A percentile compares a stretch with the other conserved stretches of the same genome.
Conservation (phyloP, 2,113 vertebrate genomes). For the Cercocebus atys region DNA sequence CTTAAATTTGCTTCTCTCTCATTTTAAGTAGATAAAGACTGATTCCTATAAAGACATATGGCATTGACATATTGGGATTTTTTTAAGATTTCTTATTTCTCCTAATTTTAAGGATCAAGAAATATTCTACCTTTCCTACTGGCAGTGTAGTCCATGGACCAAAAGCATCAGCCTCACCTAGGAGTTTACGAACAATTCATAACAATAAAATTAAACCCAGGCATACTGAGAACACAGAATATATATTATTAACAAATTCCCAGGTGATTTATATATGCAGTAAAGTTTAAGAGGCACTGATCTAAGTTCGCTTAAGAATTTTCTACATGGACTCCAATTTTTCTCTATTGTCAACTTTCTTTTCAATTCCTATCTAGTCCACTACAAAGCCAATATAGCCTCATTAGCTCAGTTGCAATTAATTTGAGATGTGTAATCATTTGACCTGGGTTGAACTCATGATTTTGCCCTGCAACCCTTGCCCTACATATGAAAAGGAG, state of each 20-base stretch:
- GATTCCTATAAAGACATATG: neutral
- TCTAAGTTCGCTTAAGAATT: neutral
- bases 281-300: neutral
- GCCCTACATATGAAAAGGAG: neutral
- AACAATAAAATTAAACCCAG: neutral
- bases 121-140: neutral
- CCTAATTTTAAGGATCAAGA: neutral
- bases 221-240: neutral
- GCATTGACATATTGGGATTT: neutral
- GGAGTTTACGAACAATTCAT: neutral
- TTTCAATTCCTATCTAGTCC: neutral
- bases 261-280: neutral
- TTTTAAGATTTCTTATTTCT: neutral
- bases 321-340: neutral
- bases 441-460: neutral
- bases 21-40: neutral
- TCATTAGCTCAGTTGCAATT: constrained; percentile 32
- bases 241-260: neutral
- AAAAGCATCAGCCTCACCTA: neutral
- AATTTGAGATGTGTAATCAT: neutral
- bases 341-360: neutral
- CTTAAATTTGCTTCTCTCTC: neutral
- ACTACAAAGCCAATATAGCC: neutral
- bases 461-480: neutral
- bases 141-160: neutral